These are phyloP conservation scores for Podarcis lilfordi DNA, from an alignment of 2,797 vertebrate genomes.

Conservation along the genomic window DNA sequence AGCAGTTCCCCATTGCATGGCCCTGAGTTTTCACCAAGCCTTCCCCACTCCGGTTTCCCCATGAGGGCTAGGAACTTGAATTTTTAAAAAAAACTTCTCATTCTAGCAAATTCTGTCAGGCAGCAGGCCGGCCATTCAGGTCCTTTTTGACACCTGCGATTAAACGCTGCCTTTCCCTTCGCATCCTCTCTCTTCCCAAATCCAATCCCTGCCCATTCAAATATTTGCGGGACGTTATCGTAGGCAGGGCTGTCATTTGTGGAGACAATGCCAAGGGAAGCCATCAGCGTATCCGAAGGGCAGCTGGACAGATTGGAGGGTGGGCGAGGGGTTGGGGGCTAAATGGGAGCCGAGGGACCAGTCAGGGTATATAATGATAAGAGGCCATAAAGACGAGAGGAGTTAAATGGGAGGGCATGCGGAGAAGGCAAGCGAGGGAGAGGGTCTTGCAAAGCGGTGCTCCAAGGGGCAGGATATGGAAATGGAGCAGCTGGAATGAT, in stretches of 20 bases:
- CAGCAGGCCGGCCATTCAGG: too few relatives aligned
- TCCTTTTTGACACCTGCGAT: too few relatives aligned
- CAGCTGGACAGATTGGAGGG: slow-evolving; percentile 38
- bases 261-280: slow-evolving; percentile 49
- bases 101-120: not conserved
- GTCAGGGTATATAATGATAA: slow-evolving; percentile 56
- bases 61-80: not conserved
- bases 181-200: not conserved
- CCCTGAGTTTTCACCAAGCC: too few relatives aligned
- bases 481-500: slow-evolving; percentile 51
- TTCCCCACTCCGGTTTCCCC: too few relatives aligned
- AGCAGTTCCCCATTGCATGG: too few relatives aligned
- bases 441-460: not conserved
- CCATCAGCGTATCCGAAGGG: slow-evolving; percentile 29
- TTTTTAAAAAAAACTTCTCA: not conserved
- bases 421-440: not conserved
- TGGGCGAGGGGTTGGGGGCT: slow-evolving; percentile 3
- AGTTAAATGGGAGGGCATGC: slow-evolving; percentile 28
- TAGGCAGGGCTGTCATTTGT: slow-evolving; percentile 47
- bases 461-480: slow-evolving; percentile 24
- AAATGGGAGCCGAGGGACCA: slow-evolving; percentile 63
- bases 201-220: slow-evolving; percentile 41
- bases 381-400: slow-evolving; percentile 38
- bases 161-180: not conserved
- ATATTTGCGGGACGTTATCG: slow-evolving; percentile 51